phyloP scores from a whole-genome alignment of 2,113 vertebrate genomes.

The Brienomyrus longianalis region DNA sequence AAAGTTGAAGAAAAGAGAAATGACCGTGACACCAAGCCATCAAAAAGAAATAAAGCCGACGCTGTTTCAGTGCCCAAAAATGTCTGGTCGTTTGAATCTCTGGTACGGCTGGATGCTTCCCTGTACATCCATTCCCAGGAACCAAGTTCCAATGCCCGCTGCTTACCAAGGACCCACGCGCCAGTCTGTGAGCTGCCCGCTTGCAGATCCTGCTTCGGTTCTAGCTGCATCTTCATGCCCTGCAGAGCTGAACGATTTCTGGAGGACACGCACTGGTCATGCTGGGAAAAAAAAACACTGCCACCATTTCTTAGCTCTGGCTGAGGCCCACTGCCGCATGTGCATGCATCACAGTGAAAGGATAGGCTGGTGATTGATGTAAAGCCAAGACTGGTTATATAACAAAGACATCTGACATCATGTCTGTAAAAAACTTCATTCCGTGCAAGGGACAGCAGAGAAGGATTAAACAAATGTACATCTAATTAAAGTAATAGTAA shows the following conservation, averaged over 20 bases:
- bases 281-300: neutral
- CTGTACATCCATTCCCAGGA: neutral
- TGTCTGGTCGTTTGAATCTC: neutral
- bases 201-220: neutral
- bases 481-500: neutral
- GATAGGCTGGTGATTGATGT: neutral
- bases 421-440: neutral
- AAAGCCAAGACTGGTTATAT: neutral
- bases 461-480: neutral
- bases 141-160: neutral
- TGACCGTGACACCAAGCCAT: neutral
- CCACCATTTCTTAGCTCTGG: neutral
- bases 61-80: neutral
- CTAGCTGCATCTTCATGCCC: neutral
- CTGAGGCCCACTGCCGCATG: slow-evolving; percentile 1
- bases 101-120: neutral
- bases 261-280: neutral
- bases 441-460: neutral
- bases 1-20: neutral
- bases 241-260: neutral
- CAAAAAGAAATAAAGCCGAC: neutral
- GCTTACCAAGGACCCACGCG: neutral
- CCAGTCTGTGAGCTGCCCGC: neutral
- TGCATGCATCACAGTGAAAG: neutral
- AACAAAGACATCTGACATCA: neutral